phyloP scores from a whole-genome alignment of 2,797 vertebrate species.

The Micromesistius poutassou region DNA sequence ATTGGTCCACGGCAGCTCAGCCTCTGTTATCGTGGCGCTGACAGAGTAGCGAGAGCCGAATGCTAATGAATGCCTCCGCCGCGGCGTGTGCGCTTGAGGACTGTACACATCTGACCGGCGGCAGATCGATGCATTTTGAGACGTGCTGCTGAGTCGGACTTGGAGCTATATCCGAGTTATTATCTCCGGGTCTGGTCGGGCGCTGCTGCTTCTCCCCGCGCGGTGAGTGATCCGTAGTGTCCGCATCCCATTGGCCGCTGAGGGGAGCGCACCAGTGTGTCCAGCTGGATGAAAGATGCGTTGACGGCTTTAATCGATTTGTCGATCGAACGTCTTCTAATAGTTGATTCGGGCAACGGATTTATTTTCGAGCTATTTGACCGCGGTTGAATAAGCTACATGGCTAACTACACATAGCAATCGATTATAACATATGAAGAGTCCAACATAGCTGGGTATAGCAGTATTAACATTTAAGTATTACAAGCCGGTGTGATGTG shows the following conservation, averaged over 20 bases:
- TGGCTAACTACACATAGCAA: background rate
- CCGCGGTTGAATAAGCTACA: background rate
- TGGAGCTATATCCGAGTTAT: constrained; percentile 29
- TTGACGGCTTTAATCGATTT: constrained; percentile 15
- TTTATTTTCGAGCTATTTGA: background rate
- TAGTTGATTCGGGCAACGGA: too few relatives aligned
- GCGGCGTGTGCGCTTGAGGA: constrained; percentile 50
- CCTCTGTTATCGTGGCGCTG: constrained; percentile 69
- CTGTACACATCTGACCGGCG: constrained; percentile 13
- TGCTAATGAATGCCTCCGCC: constrained; percentile 61
- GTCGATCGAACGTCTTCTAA: constrained; percentile 2
- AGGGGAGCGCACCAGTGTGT: constrained; percentile 18
- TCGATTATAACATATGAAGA: background rate
- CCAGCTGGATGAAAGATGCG: constrained; percentile 17
- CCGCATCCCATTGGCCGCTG: constrained; percentile 14
- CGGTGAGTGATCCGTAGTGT: constrained; percentile 64
- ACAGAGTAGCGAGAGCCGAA: constrained; percentile 63
- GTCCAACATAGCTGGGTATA: background rate
- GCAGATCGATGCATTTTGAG: constrained; percentile 3
- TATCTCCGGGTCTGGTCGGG: constrained; percentile 21
- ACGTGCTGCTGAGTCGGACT: constrained; percentile 31
- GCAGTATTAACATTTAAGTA: background rate
- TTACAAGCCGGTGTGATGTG: too few relatives aligned
- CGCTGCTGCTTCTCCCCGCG: constrained; percentile 41
- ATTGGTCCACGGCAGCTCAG: constrained; percentile 62